Percentiles rank a stretch among this genome's conserved stretches.
phyloP scores from a whole-genome alignment of 2,797 vertebrate species.

The Scomberomorus guttatus region DNA sequence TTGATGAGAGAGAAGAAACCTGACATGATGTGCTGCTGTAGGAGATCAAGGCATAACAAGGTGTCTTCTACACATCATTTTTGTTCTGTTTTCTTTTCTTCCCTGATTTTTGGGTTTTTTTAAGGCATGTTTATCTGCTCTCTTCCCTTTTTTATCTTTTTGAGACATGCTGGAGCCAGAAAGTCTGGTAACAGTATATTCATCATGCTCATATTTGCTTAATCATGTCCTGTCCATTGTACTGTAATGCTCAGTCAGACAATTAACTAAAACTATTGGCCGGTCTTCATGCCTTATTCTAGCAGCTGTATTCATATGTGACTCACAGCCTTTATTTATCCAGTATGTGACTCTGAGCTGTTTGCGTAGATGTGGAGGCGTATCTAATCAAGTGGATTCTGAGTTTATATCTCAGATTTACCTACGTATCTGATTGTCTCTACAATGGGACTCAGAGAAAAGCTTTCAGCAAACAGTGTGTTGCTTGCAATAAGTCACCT shows the following conservation, averaged over 20 bases:
- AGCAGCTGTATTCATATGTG: conserved; percentile 49
- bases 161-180: conserved; percentile 6
- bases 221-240: conserved; percentile 18
- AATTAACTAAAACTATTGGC: conserved; percentile 27
- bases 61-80: not conserved
- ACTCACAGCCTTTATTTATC: conserved; percentile 64
- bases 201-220: conserved; percentile 15
- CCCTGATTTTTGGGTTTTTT: not conserved
- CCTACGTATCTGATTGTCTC: conserved; percentile 33
- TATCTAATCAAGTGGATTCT: conserved; percentile 64
- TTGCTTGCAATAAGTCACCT: conserved; percentile 2
- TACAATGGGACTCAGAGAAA: conserved; percentile 28
- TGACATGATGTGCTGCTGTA: not conserved
- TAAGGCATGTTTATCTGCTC: not conserved
- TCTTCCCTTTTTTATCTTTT: conserved; percentile 10
- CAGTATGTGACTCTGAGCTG: conserved; percentile 46
- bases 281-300: conserved; percentile 32
- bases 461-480: conserved; percentile 34
- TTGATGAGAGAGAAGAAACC: not conserved
- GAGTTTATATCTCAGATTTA: conserved; percentile 55
- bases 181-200: conserved; percentile 14
- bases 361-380: conserved; percentile 61
- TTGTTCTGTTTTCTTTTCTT: not conserved
- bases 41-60: not conserved
- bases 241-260: conserved; percentile 19